These are phyloP conservation scores for Euclidia mi DNA, from an alignment of 2,888 invertebrate genomes.

Conservation along the genomic window DNA sequence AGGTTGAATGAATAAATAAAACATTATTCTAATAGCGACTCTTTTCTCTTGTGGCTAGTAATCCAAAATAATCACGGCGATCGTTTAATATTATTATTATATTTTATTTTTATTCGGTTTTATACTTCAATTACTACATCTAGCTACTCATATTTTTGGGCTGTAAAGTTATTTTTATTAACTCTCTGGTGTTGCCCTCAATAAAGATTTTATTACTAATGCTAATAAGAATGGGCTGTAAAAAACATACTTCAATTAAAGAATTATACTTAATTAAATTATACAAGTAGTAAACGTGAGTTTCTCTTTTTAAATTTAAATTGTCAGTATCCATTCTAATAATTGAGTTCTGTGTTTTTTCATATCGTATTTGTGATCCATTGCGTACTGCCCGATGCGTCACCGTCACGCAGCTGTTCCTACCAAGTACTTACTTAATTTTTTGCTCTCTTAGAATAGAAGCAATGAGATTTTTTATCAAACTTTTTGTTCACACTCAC, in stretches of 20 bases:
- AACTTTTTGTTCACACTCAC: conserved; percentile 49
- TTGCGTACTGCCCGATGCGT: conserved; percentile 4
- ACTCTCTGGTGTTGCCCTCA: conserved; percentile 4
- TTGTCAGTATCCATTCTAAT: no score
- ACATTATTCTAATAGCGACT: conserved; percentile 19
- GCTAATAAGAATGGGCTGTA: conserved; percentile 5
- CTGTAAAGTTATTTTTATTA: conserved; percentile 4
- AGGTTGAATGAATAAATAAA: conserved; percentile 23
- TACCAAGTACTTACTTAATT: neutral
- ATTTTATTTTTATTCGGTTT: conserved; percentile 6
- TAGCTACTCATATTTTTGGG: conserved; percentile 12
- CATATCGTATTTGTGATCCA: no score
- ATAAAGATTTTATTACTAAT: conserved; percentile 11
- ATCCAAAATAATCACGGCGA: conserved; percentile 31
- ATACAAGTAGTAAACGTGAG: neutral
- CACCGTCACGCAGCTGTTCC: conserved; percentile 9
- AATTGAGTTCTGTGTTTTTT: no score
- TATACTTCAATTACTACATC: neutral
- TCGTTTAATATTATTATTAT: conserved; percentile 20
- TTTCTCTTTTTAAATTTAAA: no score
- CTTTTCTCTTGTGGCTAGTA: conserved; percentile 21
- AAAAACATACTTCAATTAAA: conserved; percentile 8
- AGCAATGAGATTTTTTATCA: conserved; percentile 25
- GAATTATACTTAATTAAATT: conserved; percentile 5
- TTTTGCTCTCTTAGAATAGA: conserved; percentile 7